Base-by-base conservation (phyloP, 2,797 vertebrate genomes). In the Mormyrus proboscirostris region DNA sequence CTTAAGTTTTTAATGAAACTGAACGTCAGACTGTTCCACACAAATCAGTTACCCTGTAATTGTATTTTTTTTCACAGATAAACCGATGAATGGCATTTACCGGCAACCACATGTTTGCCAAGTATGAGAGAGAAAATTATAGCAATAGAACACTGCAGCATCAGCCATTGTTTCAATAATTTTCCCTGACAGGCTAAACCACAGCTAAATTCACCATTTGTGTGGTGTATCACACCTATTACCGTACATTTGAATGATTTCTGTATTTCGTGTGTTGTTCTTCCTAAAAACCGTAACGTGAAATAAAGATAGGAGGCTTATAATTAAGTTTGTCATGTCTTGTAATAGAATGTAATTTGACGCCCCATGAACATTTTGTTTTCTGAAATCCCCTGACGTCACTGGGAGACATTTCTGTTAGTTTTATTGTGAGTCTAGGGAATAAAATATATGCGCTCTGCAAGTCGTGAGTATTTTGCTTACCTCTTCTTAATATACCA, bases 81-180 rank as follows among this genome's bases (percentile, higher is more conserved):
- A 88, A 65, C 19, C 49, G 10, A 86, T 22, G 49, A 22, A 62
- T 90, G 62, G 65, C 59, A 88, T 90, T 90, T 86, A 65, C 25
- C 22, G 59, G 88, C 5, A 86, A 55, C 50, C 76, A 86, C 14
- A 25, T 86, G 49, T 33, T 51, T 86, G 51, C 25, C 44, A 51
- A 55, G 84, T 16, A 38, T 55, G 50, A 86, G 3, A 86, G 29
- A 53, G 29, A 33, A 53, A 82, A 82, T 82, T 22, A 47, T 22
- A 47, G 47, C 41, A 10, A 47, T 1, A 41, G 44, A 47, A 47
- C 19, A 82, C 16, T n/a, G 19, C 41, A 47, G 41, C 41, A 82
- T 47, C 76, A 47, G 19, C 41, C 76, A 82, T 47, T 47, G 76
- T 47, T 82, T 82, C 76, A n/a, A 44, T 82, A 47, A 82, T 82